These are phyloP conservation scores for Myripristis murdjan DNA, from an alignment of 2,797 vertebrate species.

Conservation along the genomic window DNA sequence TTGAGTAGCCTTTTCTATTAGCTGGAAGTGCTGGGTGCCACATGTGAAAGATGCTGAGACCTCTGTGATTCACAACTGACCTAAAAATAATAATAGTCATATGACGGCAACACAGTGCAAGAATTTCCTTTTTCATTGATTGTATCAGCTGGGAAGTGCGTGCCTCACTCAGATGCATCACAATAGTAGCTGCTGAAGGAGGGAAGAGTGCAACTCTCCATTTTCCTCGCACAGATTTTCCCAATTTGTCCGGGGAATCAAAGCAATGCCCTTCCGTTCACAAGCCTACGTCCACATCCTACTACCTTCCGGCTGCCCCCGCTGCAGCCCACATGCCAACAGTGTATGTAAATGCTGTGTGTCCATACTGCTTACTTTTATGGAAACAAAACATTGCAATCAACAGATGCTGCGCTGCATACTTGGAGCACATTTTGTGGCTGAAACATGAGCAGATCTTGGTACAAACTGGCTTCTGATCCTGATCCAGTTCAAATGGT, in stretches of 20 bases:
- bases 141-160: too few relatives aligned
- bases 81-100: conserved; percentile 39
- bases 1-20: conserved; percentile 57
- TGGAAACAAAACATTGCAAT: conserved; percentile 57
- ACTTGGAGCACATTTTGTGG: not conserved
- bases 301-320: conserved; percentile 8
- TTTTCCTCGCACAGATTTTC: not conserved
- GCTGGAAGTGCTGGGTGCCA: conserved; percentile 52
- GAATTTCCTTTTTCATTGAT: not conserved
- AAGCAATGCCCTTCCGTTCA: conserved; percentile 32
- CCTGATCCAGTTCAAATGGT: conserved; percentile 44
- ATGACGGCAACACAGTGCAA: conserved; percentile 21
- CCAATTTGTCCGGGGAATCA: conserved; percentile 22
- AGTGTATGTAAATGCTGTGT: conserved; percentile 17
- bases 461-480: conserved; percentile 43
- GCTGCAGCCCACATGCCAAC: conserved; percentile 24
- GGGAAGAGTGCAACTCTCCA: not conserved
- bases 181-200: conserved; percentile 21
- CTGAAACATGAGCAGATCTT: conserved; percentile 36
- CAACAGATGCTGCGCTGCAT: conserved; percentile 3
- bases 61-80: conserved; percentile 51
- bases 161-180: not conserved
- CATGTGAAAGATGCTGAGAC: conserved; percentile 60
- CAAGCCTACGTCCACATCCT: conserved; percentile 9
- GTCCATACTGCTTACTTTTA: conserved; percentile 44